A percentile compares a stretch with the other conserved stretches of the same genome.
These are phyloP conservation scores for Cantharis rustica DNA, from an alignment of 2,888 invertebrate species.

Conservation along the genomic window DNA sequence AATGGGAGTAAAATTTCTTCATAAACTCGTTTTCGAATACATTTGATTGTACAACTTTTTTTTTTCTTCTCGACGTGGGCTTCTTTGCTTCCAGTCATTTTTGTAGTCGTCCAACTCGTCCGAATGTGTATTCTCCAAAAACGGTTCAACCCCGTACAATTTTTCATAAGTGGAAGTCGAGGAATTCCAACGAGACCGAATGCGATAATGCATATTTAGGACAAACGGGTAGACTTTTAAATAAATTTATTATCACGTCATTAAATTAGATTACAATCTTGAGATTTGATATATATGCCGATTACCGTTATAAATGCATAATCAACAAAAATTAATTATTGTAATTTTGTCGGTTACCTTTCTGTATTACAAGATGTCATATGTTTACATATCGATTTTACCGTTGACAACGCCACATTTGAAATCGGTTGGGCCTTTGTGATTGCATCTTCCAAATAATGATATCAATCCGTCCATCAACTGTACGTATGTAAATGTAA, in stretches of 20 bases:
- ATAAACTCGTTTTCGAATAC: background rate
- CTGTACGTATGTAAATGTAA: constrained; percentile 19
- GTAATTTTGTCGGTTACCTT: constrained; percentile 18
- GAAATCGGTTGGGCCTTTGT: constrained; percentile 31
- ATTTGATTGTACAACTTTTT: background rate
- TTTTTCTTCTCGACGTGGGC: background rate
- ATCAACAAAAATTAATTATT: constrained; percentile 21
- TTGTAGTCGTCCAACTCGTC: background rate
- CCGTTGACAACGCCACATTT: constrained; percentile 33
- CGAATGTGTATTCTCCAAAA: background rate
- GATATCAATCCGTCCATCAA: constrained; percentile 30
- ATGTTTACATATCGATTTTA: constrained; percentile 27
- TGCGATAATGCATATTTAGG: background rate
- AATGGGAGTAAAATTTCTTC: background rate
- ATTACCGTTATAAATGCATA: background rate
- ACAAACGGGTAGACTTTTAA: background rate
- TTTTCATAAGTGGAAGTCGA: background rate
- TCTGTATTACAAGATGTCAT: constrained; percentile 28
- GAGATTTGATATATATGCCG: background rate
- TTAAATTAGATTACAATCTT: background rate
- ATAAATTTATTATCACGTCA: background rate
- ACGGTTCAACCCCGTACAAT: background rate
- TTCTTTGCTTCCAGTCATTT: background rate
- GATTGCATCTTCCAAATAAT: constrained; percentile 33
- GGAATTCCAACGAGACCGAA: background rate